Evolutionary conservation across 2,888 invertebrate genomes (phyloP).

Genomic region (Acanthosepion esculentum): DNA sequence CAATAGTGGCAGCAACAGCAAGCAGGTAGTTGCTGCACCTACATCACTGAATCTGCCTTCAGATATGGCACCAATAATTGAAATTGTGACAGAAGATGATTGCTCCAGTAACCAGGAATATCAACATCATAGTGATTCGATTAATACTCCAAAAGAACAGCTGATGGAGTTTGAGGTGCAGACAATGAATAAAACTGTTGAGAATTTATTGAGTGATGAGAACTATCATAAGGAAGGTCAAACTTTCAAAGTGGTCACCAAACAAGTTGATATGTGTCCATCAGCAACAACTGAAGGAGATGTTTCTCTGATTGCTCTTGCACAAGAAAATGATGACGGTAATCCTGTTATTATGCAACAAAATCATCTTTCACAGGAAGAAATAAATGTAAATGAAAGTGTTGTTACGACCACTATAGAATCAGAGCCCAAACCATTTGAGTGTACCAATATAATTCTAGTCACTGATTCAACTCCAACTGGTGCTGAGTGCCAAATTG

Average conservation of each 20-base stretch:
- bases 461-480: not conserved
- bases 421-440: not conserved
- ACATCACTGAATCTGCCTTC: not conserved
- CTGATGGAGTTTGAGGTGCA: not conserved
- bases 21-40: not conserved
- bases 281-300: not conserved
- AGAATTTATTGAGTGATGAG: not conserved
- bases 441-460: conserved; percentile 25
- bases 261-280: not conserved
- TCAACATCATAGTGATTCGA: not conserved
- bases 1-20: not conserved
- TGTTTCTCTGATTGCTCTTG: not conserved
- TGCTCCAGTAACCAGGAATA: not conserved
- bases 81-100: not conserved
- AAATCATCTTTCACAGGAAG: not conserved
- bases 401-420: not conserved
- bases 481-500: conserved; percentile 2
- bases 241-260: not conserved
- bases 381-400: not conserved
- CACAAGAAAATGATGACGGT: not conserved
- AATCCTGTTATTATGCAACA: not conserved
- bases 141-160: not conserved
- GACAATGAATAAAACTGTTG: not conserved
- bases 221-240: not conserved
- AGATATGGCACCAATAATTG: not conserved